Base-by-base conservation (phyloP, 2,113 vertebrate species). In the Xyrauchen texanus region DNA sequence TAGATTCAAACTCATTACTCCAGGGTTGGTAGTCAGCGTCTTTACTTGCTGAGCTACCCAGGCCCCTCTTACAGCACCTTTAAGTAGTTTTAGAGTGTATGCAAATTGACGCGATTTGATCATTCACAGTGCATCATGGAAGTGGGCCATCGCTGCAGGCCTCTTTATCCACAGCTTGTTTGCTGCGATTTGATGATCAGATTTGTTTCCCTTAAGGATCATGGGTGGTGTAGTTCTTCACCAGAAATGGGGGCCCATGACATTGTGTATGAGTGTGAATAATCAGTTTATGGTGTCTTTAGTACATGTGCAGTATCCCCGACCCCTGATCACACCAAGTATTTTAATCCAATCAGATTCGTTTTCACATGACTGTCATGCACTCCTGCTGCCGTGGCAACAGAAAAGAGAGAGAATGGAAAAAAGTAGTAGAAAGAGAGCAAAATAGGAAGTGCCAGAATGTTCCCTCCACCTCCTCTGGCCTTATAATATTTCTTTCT, bases 301-400 rank as follows among this genome's bases (percentile, higher is more conserved):
- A 87, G 86, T 83, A 86, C 80, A 66, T 88, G 83, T 78, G 85
- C 81, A 8, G 68, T 88, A 81, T 89, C 82, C 85, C 83, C 88
- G 86, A 91, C 88, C 87, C 88, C 85, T 92, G 90, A 93, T 93
- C 92, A 90, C 88, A 87, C 66, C 85, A 94, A 92, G 90, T 92
- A 94, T 94, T 93, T 94, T 93, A 94, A 93, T 93, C 92, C 91
- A 92, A 92, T 94, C 90, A 91, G 90, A 89, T 91, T 89, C 86
- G 78, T 92, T 88, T 92, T 92, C 93, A 94, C 93, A 92, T 94
- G 93, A 94, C 92, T 90, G 91, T 93, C 92, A 93, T 84, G 91
- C 92, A 90, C 86, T 66, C 7, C 81, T 68, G 91, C 86, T 90
- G 85, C 91, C 81, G 92, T 92, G 90, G 92, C 68, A 89, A 93